Percentiles rank a stretch among this genome's conserved stretches.
These are phyloP conservation scores for Lasioglossum figueresi DNA, from an alignment of 2,888 invertebrate species.

Conservation along the genomic window DNA sequence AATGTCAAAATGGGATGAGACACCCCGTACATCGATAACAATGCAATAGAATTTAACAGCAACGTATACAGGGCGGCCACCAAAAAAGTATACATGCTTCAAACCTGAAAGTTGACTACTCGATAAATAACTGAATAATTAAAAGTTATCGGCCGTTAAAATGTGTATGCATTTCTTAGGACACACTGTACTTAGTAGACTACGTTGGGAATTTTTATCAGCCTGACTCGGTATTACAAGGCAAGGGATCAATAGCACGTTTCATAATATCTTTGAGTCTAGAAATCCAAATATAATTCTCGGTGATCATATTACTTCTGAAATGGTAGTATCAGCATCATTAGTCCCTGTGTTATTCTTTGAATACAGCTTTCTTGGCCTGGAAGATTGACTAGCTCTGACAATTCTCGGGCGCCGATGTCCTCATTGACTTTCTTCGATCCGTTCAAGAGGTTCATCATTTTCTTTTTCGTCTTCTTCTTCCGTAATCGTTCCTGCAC, in stretches of 20 bases:
- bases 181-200: too few species aligned
- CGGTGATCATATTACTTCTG: neutral
- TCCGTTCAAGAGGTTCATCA: neutral
- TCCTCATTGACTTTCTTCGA: neutral
- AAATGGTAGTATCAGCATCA: constrained; percentile 4
- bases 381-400: neutral
- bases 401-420: neutral
- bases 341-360: neutral
- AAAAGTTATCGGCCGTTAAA: too few species aligned
- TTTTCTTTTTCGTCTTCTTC: neutral
- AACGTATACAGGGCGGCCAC: too few species aligned
- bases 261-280: neutral
- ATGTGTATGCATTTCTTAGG: too few species aligned
- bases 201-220: too few species aligned
- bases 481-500: neutral
- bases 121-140: too few species aligned
- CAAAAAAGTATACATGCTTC: too few species aligned
- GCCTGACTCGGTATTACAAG: too few species aligned
- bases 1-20: too few species aligned
- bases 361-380: neutral
- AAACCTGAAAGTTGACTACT: too few species aligned
- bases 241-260: neutral
- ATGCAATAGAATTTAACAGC: too few species aligned
- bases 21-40: too few species aligned
- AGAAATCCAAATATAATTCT: neutral